phyloP scores from a whole-genome alignment of 2,113 vertebrate species.

The Sardina pilchardus region DNA sequence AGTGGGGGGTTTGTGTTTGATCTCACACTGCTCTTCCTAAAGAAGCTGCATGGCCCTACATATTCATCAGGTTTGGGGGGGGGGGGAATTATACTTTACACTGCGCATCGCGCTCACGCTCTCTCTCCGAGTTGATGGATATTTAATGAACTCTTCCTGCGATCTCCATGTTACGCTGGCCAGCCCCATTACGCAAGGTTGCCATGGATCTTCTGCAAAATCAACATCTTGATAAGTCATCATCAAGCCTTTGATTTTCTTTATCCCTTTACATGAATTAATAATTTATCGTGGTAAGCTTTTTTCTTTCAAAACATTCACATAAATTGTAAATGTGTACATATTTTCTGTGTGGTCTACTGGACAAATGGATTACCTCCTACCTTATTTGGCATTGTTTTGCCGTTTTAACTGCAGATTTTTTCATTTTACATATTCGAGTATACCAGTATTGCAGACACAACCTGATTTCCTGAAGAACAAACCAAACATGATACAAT shows the following conservation, averaged over 20 bases:
- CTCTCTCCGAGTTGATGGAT: not conserved
- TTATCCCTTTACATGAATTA: not conserved
- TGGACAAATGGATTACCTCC: not conserved
- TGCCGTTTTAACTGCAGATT: not conserved
- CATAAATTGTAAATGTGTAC: not conserved
- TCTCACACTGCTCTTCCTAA: not conserved
- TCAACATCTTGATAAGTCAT: conserved; percentile 10
- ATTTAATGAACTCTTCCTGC: not conserved
- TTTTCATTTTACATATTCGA: not conserved
- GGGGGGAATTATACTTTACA: not conserved
- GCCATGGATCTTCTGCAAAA: not conserved
- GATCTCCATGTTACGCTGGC: not conserved
- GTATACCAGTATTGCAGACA: not conserved
- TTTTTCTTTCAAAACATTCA: not conserved
- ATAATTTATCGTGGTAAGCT: not conserved
- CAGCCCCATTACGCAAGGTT: not conserved
- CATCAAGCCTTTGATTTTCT: not conserved
- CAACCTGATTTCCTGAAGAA: not conserved
- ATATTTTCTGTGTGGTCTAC: not conserved
- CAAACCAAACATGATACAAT: not conserved
- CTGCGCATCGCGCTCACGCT: not conserved
- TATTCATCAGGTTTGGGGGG: not conserved
- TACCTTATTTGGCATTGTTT: not conserved
- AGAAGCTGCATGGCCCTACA: not conserved
- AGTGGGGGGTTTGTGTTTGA: not conserved